Base-by-base conservation (phyloP, 2,888 invertebrate species). In the Thecophora atra region DNA sequence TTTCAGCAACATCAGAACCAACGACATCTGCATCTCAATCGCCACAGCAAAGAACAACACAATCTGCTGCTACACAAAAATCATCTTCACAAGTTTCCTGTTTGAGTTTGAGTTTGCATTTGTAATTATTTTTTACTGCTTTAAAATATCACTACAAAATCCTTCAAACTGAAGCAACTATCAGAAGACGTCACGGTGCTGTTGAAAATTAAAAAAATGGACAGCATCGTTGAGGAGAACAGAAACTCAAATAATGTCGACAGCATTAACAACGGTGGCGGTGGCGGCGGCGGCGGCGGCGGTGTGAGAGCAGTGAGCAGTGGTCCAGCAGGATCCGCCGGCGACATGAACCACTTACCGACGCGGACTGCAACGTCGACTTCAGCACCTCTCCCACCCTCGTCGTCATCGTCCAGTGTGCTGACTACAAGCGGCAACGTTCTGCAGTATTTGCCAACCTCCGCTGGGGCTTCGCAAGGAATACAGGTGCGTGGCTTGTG, bases 151-250 rank as follows among this genome's bases (percentile, higher is more conserved):
- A 71, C 69, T 67, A 47, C 69, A 62, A 76, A 78, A 88, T 87
- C 88, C 88, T 80, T 81, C 89, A 88, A 88, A 80, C 84, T 85
- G 85, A 85, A 85, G 85, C 83, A 84, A 79, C 82, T 85, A 78
- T 85, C 85, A 82, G 87, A 88, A 87, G 89, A 91, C 91, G 84
- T 83, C 69, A 91, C 90, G 90, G 90, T 89, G 89, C 89, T 90
- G 86, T 85, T 85, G 80, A 85, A 84, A 79, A 84, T 84, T 78
- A 81, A 84, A 81, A 86, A 84, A 82, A 95, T 95, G 95, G 95
- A 95, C 90, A 92, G 93, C 89, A 94, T 95, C 92, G 95, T 94
- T 88, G 95, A 95, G 90, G 95, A 95, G 90, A 95, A 94, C 87
- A 94, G 94, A 84, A 89, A 89, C 85, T 84, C 85, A 77, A 83